Percentiles rank a stretch among this genome's conserved stretches.
Conservation (phyloP, 1,140 invertebrate genomes). For the Eueides isabella region DNA sequence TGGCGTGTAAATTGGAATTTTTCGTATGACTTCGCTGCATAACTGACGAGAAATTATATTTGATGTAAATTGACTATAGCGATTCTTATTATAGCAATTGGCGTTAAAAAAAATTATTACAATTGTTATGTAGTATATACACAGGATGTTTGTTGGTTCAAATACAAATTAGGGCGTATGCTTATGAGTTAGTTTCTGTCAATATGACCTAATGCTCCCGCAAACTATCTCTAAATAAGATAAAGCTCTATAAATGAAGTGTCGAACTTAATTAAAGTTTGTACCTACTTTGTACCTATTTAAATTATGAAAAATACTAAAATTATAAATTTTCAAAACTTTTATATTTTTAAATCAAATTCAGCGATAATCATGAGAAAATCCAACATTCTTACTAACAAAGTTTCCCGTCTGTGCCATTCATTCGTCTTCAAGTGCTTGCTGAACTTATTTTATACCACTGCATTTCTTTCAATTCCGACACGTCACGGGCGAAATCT, state of each 20-base stretch:
- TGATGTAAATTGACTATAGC: neutral
- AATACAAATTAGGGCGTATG: neutral
- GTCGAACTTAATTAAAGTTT: too few relatives aligned
- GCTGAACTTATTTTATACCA: neutral
- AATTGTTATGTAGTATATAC: neutral
- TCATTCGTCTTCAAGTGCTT: neutral
- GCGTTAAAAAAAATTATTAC: neutral
- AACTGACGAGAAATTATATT: neutral
- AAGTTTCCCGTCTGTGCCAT: neutral
- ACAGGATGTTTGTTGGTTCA: neutral
- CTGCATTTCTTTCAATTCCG: neutral
- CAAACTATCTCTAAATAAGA: too few relatives aligned
- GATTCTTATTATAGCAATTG: neutral
- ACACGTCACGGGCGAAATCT: neutral
- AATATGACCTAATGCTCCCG: neutral
- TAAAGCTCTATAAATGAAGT: too few relatives aligned
- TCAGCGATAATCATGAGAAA: neutral
- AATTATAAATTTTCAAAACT: neutral
- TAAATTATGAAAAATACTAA: too few relatives aligned
- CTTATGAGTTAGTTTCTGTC: neutral
- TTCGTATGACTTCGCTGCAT: neutral
- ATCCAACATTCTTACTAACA: neutral
- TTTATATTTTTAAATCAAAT: neutral
- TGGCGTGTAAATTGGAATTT: neutral
- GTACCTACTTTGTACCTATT: too few relatives aligned